A percentile compares a stretch with the other conserved stretches of the same genome.
These are phyloP conservation scores for Esox niger DNA, from an alignment of 2,113 vertebrate genomes.

Conservation along the genomic window DNA sequence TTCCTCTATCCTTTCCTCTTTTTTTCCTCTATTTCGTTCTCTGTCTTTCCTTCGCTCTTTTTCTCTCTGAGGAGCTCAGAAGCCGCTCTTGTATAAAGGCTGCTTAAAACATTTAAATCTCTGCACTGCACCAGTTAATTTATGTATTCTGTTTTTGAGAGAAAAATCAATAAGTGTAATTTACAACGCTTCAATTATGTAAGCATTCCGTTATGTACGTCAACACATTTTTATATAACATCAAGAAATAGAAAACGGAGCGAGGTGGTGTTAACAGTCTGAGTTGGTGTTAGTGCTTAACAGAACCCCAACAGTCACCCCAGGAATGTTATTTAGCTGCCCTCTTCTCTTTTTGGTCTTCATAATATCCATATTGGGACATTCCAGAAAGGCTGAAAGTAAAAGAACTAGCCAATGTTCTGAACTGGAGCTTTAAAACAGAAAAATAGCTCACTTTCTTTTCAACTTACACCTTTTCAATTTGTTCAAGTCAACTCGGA, in stretches of 20 bases:
- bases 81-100: conserved; percentile 58
- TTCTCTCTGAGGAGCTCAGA: conserved; percentile 37
- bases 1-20: neutral
- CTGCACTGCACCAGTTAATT: conserved; percentile 72
- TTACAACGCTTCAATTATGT: conserved; percentile 51
- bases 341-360: no score
- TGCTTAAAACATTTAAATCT: conserved; percentile 68
- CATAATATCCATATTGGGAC: no score
- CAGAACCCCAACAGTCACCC: no score
- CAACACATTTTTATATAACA: conserved; percentile 52
- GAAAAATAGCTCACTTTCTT: no score
- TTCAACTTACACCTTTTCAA: no score
- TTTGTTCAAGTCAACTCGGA: no score
- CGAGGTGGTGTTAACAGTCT: no score
- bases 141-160: conserved; percentile 45
- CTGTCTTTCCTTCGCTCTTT: neutral
- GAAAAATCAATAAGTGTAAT: conserved; percentile 59
- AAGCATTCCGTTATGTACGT: conserved; percentile 57
- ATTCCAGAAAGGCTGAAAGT: no score
- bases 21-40: neutral
- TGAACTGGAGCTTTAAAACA: no score
- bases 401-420: no score
- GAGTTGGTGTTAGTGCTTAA: no score
- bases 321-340: no score
- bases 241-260: conserved; percentile 28